Evolutionary conservation across 2,113 vertebrate species (phyloP).

Genomic region (Hydrochoerus hydrochaeris): DNA sequence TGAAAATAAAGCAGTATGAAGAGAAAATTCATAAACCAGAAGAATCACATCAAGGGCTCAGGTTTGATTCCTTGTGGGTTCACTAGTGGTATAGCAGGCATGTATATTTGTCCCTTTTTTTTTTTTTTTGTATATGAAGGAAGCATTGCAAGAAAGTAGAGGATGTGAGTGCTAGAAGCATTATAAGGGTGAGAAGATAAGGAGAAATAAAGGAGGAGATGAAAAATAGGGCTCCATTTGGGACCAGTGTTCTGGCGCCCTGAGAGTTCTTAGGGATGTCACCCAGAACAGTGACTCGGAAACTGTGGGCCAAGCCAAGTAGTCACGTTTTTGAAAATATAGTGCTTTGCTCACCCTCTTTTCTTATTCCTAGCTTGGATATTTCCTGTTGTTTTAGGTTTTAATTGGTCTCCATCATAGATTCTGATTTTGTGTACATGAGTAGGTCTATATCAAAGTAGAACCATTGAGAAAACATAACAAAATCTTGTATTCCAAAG

Average conservation of each 20-base stretch:
- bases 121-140: not conserved
- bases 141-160: not conserved
- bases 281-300: not conserved
- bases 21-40: not conserved
- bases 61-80: not conserved
- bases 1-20: not conserved
- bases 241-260: not conserved
- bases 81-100: not conserved
- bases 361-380: not conserved
- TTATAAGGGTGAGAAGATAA: not conserved
- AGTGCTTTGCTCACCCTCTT: not conserved
- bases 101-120: not conserved
- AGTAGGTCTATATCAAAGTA: constrained; percentile 1
- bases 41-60: not conserved
- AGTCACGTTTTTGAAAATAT: not conserved
- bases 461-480: constrained; percentile 6
- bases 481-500: constrained; percentile 44
- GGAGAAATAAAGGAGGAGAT: not conserved
- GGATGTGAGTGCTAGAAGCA: not conserved
- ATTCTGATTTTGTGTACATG: not conserved
- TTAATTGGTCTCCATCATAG: not conserved
- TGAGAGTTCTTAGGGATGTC: not conserved
- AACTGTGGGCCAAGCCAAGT: not conserved
- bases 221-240: not conserved
- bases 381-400: not conserved